These are phyloP conservation scores for Bubo blakistoni DNA, from an alignment of 2,113 vertebrate genomes.

Conservation along the genomic window DNA sequence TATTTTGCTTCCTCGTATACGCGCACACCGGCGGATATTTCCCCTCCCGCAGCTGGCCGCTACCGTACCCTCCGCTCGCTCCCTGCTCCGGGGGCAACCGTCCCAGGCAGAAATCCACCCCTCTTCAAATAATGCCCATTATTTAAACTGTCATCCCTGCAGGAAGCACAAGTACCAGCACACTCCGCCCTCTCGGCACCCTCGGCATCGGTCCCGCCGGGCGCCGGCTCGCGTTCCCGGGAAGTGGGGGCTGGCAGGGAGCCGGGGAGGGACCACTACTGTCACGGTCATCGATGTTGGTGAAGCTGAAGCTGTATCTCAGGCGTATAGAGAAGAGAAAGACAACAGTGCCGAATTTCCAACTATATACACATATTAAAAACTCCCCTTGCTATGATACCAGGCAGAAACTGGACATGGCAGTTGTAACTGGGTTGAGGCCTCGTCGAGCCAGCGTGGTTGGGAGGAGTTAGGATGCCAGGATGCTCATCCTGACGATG, in stretches of 20 bases:
- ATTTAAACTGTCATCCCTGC: constrained; percentile 20
- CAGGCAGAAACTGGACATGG: constrained; percentile 73
- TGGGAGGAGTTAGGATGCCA: constrained; percentile 83
- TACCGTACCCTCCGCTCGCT: constrained; percentile 26
- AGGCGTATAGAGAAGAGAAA: constrained; percentile 70
- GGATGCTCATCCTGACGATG: constrained; percentile 89
- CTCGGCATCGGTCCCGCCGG: background rate
- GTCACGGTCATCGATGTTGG: constrained; percentile 29
- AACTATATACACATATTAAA: constrained; percentile 72
- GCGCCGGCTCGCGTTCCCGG: background rate
- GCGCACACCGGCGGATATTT: background rate
- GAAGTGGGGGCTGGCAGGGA: background rate
- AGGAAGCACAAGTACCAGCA: background rate
- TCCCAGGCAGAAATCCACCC: constrained; percentile 59
- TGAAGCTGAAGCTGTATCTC: constrained; percentile 72
- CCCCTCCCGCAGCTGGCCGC: background rate
- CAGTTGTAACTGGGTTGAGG: constrained; percentile 74
- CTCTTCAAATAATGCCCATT: constrained; percentile 86
- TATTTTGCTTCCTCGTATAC: constrained; percentile 21
- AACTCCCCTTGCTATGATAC: constrained; percentile 60
- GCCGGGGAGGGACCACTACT: constrained; percentile 1
- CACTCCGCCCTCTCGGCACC: background rate
- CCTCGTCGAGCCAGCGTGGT: background rate
- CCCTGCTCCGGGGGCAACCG: constrained; percentile 38
- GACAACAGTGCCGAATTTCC: constrained; percentile 73